Base-by-base conservation (phyloP, 2,888 invertebrate genomes). In the Arge pagana region DNA sequence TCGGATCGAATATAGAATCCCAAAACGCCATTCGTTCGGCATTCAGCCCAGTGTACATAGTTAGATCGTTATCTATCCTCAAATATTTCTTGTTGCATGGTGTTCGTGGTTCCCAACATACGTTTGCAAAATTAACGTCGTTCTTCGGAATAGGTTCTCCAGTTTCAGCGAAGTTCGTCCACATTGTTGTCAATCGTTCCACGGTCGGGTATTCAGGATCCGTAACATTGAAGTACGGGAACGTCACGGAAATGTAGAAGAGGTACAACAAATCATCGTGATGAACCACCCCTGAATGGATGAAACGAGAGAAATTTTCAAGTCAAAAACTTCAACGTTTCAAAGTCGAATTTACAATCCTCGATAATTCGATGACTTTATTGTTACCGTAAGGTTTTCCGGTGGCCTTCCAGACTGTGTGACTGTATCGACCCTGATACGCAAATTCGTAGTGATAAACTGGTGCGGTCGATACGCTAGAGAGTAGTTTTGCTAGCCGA, bases 371-470 rank as follows among this genome's bases (percentile, higher is more conserved):
- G 2, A 30, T 11, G 11, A 30, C 31, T 7, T n/a, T n/a, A 18
- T 4, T 33, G 15, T 67, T 63, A 79, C 84, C 81, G 33, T 77
- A 76, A 6, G 82, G 81, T 48, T 77, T 78, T 30, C 77, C 76
- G 16, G 82, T 82, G 40, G 74, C 77, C 0, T 82, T 80, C 60
- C 82, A 81, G 54, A 81, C 79, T 26, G 79, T 79, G 60, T 81
- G 80, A 63, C 85, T 85, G 59, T 79, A 80, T 56, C 81, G 77
- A 3, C 87, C 87, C 63, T 83, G 79, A 66, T 83, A 86, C 5
- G 80, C 77, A 62, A 87, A 85, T 37, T 81, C 75, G 67, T 84
- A 85, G 67, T 85, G 85, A 70, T 81, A 88, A 2, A 87, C 83
- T 8, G 80, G 78, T 31, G 78, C 63, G 4, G 77, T 76, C 1